Base-by-base conservation (phyloP, 2,888 invertebrate species). In the Ommatoiulus sabulosus region DNA sequence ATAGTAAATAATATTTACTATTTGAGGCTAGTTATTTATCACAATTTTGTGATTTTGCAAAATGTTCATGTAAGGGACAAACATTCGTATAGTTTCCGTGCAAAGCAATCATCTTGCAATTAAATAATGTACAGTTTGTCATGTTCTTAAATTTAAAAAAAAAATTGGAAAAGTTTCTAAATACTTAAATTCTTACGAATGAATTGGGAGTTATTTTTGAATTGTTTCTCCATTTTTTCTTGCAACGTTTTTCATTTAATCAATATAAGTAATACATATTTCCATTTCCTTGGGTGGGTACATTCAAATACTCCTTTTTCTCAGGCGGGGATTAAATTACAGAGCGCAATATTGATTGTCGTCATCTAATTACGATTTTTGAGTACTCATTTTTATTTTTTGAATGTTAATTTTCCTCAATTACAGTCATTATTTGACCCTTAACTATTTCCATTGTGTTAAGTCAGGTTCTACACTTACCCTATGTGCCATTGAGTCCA, bases 261-360 rank as follows among this genome's bases (percentile, higher is more conserved):
- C 57, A 57, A 57, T 57, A 17, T 17, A 15, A 57, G 4, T 20
- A 63, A 63, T 63, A n/a, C n/a, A 17, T 3, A 20, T 63, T 63
- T 63, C 63, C 20, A 63, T n/a, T n/a, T 63, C 63, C n/a, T 63
- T 63, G n/a, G 63, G 63, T 63, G 63, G 20, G 63, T 63, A 20
- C n/a, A 3, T 63, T 63, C 63, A n/a, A 63, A 63, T 3, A 63
- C 20, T 4, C 46, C 20, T n/a, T 72, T 72, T 72, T 72, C 24
- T 72, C 72, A 72, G 72, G 72, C 8, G 72, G 24, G 20, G 24
- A 72, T 72, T 20, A 72, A 72, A 72, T 72, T 72, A 72, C 24
- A 72, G 6, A 24, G 20, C 72, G 10, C 24, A 72, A 12, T 72
- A 8, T 24, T 72, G 72, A 24, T 24, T 24, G 24, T 52, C 12